Percentiles rank a stretch among this genome's conserved stretches.
Conservation (phyloP, 2,888 invertebrate genomes). For the Eremobia ochroleuca region DNA sequence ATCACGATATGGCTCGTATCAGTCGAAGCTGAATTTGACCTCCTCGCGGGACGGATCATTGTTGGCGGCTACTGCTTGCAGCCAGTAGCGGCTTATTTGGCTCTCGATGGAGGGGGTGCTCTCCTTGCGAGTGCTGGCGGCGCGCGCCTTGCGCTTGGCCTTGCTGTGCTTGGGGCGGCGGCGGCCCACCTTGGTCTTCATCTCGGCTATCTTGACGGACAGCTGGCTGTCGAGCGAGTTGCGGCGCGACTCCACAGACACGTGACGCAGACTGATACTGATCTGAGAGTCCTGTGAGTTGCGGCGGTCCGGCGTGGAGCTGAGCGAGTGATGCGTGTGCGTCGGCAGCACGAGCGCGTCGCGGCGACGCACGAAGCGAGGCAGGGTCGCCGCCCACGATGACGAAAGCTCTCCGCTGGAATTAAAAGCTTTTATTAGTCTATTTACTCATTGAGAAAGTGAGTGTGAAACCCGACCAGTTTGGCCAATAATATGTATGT, state of each 20-base stretch:
- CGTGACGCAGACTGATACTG: conserved; percentile 95
- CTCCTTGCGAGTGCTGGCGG: conserved; percentile 88
- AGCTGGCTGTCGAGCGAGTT: conserved; percentile 97
- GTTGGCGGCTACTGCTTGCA: conserved; percentile 91
- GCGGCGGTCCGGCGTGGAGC: conserved; percentile 91
- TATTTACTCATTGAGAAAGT: background rate
- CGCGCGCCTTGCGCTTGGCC: conserved; percentile 84
- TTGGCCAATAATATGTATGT: conserved; percentile 1
- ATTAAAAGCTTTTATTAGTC: background rate
- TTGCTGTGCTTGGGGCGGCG: conserved; percentile 87
- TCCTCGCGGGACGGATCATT: conserved; percentile 90
- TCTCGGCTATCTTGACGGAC: conserved; percentile 96
- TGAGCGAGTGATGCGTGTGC: conserved; percentile 88
- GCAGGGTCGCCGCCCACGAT: conserved; percentile 97
- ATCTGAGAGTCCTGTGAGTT: conserved; percentile 93
- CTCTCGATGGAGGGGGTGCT: conserved; percentile 96
- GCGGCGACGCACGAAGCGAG: conserved; percentile 95
- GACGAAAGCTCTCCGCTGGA: conserved; percentile 96
- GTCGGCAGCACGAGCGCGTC: conserved; percentile 94
- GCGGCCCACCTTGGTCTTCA: conserved; percentile 93
- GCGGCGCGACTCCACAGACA: conserved; percentile 96
- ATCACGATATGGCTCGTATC: conserved; percentile 69
- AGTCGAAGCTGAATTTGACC: conserved; percentile 88
- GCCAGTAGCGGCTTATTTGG: conserved; percentile 93
- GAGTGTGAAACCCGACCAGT: background rate